Evolutionary conservation across 2,797 vertebrate species (phyloP), one percentile per base, ranked within the genome.

Genomic region (Anisognathus igniventris): DNA sequence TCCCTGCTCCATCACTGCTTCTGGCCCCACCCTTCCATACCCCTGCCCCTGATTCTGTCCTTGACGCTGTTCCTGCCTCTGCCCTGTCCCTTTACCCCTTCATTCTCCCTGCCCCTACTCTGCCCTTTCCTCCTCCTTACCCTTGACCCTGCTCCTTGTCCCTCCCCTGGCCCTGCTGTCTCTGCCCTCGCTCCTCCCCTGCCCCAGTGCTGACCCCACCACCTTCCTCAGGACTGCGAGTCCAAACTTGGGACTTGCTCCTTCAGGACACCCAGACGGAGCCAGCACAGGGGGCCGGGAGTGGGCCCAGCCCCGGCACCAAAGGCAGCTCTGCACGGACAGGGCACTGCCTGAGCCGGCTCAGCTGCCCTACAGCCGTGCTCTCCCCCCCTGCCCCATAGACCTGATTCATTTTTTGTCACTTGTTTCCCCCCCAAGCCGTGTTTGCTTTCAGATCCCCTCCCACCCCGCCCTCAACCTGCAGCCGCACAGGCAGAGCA

Each of bases 361-460:
- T 16, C 19, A n/a, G 12, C 37, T 3, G 48, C 23, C 42, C 42
- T 8, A 31, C 31, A 42, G 23, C 24, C 4, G 5, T 3, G 21
- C 5, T 14, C 21, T 9, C 42, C 19, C 51, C 44, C 28, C 1
- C 1, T 8, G 10, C 24, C 33, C 31, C 31, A 18, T 14, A 48
- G 2, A 18, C 1, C 1, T 0, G 1, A 9, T 10, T 9, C 58
- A 2, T 4, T 35, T 62, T 40, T 2, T 31, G 24, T 44, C 65
- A 6, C 28, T 42, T 21, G 30, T 15, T 80, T 20, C 9, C 17
- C 15, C 15, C 24, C 4, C 8, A 11, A 5, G 17, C 16, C 1
- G 1, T 2, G 12, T 44, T 68, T 57, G 40, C 61, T 54, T 33
- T 28, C 10, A 39, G 4, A 17, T 20, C 12, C 40, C 14, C 35